Evolutionary conservation across 2,888 invertebrate species (phyloP).

Genomic region (Troides helena): DNA sequence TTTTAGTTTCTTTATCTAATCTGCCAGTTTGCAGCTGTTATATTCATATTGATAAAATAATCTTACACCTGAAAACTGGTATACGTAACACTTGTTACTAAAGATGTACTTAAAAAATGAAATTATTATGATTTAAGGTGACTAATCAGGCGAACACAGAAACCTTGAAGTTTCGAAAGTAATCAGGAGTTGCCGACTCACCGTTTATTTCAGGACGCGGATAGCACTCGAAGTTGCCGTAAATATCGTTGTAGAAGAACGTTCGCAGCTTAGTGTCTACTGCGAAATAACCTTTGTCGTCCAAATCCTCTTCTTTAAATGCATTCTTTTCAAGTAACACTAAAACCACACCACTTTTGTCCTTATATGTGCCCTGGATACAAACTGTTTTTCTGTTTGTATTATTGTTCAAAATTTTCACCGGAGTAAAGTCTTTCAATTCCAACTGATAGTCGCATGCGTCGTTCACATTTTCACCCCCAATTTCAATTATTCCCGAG

Average conservation of each 20-base stretch:
- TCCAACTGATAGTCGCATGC: constrained; percentile 58
- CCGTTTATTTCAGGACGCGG: constrained; percentile 83
- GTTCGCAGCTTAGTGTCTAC: constrained; percentile 80
- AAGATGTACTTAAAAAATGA: background rate
- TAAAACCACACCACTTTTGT: constrained; percentile 83
- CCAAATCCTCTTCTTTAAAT: constrained; percentile 84
- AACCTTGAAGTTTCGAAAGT: constrained; percentile 51
- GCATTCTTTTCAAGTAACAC: constrained; percentile 90
- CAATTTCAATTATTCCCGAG: constrained; percentile 69
- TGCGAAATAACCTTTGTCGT: constrained; percentile 81
- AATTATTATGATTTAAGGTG: constrained; percentile 33
- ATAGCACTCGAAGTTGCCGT: constrained; percentile 88
- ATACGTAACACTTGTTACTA: too few relatives aligned
- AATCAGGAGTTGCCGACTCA: constrained; percentile 54
- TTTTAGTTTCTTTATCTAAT: constrained; percentile 24
- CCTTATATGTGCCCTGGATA: constrained; percentile 84
- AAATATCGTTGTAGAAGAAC: constrained; percentile 90
- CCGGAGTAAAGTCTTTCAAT: constrained; percentile 84
- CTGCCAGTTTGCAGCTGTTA: constrained; percentile 8
- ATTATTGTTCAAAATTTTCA: constrained; percentile 85
- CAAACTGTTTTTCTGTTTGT: constrained; percentile 85
- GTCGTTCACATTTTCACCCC: constrained; percentile 59
- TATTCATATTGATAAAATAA: too few relatives aligned
- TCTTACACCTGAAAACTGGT: too few relatives aligned
- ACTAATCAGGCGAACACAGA: constrained; percentile 41